Evolutionary conservation across 1,140 invertebrate genomes (phyloP), one percentile per base, ranked within the genome.

Genomic region (Popillia japonica): DNA sequence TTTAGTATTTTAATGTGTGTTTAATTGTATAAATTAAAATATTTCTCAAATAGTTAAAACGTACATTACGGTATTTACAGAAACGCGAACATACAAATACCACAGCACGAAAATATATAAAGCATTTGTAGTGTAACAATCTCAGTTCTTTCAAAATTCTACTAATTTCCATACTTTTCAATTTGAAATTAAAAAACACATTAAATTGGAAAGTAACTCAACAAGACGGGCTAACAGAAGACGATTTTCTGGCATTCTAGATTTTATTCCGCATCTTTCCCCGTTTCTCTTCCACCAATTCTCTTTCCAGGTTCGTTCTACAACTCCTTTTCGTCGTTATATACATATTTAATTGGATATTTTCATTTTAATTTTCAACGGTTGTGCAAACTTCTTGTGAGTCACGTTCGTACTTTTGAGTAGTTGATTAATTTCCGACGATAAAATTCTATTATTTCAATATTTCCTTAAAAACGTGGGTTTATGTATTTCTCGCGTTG

Each of bases 11-110:
- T 64, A 64, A 64, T 64, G 9, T 11, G 23, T 64, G 61, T 64
- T 64, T 64, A 64, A 64, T 64, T 64, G 61, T 64, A 64, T 64
- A 64, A 64, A 64, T 64, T 64, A 64, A 64, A 64, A 64, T 64
- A 27, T 64, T 27, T 23, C 61, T 27, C 14, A 61, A 9, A 11
- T 0, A 20, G 0, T 11, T 23, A 64, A 9, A 64, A 64, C 22
- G 20, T 64, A 64, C 61, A 64, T 64, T 6, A 64, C 61, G 17
- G 17, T 48, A 22, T 64, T 64, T 22, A 64, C 17, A 64, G 61
- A 59, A 14, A 64, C 0, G 11, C 1, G 22, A 6, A 22, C 61
- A 27, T 17, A 64, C 23, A 22, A 9, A 64, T 6, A 27, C 4
- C 10, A 64, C 6, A 2, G 23, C 61, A 64, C 10, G 22, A 64